Conservation (phyloP, 2,797 vertebrate species). For the Tokudaia tokunoshimensis region DNA sequence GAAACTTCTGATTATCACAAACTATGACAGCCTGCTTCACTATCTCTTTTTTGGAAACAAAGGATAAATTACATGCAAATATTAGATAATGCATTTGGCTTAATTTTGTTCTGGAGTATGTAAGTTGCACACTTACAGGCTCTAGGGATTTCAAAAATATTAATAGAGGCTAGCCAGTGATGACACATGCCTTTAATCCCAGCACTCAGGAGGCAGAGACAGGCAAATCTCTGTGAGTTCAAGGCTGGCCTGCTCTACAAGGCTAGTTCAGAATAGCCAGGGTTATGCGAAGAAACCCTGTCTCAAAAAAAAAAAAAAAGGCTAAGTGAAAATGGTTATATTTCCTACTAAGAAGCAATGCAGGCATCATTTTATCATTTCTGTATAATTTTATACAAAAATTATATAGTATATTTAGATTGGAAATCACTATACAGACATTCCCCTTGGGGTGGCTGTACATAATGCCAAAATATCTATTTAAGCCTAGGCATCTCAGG, state of each 20-base stretch:
- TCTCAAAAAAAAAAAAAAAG: neutral
- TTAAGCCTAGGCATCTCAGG: conserved; percentile 45
- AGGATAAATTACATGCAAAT: conserved; percentile 67
- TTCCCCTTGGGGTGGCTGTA: conserved; percentile 30
- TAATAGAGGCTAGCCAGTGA: conserved; percentile 30
- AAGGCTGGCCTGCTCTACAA: neutral
- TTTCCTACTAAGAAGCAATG: conserved; percentile 50
- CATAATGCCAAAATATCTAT: conserved; percentile 41
- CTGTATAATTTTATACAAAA: neutral
- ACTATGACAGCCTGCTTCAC: conserved; percentile 67
- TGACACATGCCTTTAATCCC: neutral
- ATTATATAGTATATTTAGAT: conserved; percentile 7
- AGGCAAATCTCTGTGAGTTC: neutral
- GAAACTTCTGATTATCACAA: conserved; percentile 79
- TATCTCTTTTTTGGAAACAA: conserved; percentile 42
- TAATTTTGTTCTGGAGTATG: conserved; percentile 54
- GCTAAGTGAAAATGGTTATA: conserved; percentile 61
- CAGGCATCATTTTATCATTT: conserved; percentile 50
- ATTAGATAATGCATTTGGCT: conserved; percentile 52
- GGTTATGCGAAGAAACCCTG: neutral
- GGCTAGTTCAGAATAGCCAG: neutral
- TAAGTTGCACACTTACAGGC: conserved; percentile 1
- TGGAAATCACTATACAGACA: conserved; percentile 22
- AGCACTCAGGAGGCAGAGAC: neutral
- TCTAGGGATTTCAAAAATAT: conserved; percentile 62